A percentile compares a stretch with the other conserved stretches of the same genome.
phyloP scores from a whole-genome alignment of 2,888 invertebrate species.

The Isoperla grammatica region DNA sequence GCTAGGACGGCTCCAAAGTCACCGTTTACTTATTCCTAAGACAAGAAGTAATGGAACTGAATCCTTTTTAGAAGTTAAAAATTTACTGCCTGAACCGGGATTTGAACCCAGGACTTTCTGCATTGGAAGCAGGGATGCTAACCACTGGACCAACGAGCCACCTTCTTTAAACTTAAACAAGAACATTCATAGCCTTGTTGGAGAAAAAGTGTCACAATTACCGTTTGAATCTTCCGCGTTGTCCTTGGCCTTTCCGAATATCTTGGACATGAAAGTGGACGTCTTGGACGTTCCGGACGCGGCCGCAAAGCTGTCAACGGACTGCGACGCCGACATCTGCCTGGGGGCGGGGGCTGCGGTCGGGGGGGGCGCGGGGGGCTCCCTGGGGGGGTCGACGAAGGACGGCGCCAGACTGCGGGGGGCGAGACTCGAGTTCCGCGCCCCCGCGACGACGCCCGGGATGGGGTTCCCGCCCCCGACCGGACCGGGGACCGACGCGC shows the following conservation, averaged over 20 bases:
- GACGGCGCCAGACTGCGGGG: not conserved
- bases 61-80: no score
- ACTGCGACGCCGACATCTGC: not conserved
- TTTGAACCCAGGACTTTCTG: no score
- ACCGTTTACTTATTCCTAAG: no score
- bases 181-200: no score
- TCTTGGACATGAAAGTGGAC: constrained; percentile 31
- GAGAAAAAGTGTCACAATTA: constrained; percentile 18
- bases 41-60: no score
- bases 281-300: constrained; percentile 2
- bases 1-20: no score
- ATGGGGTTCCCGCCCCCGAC: constrained; percentile 44
- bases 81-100: no score
- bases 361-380: not conserved
- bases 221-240: constrained; percentile 22
- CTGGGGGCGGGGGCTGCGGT: not conserved
- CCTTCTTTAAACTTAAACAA: no score
- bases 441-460: no score
- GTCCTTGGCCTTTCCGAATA: constrained; percentile 31
- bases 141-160: no score
- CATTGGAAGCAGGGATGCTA: no score
- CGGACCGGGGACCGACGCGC: constrained; percentile 38
- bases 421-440: constrained; percentile 31
- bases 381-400: no score
- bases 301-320: not conserved